Percentiles rank a stretch among this genome's conserved stretches.
These are phyloP conservation scores for Hydrotaea diabolus DNA, from an alignment of 2,888 invertebrate species.

Conservation along the genomic window DNA sequence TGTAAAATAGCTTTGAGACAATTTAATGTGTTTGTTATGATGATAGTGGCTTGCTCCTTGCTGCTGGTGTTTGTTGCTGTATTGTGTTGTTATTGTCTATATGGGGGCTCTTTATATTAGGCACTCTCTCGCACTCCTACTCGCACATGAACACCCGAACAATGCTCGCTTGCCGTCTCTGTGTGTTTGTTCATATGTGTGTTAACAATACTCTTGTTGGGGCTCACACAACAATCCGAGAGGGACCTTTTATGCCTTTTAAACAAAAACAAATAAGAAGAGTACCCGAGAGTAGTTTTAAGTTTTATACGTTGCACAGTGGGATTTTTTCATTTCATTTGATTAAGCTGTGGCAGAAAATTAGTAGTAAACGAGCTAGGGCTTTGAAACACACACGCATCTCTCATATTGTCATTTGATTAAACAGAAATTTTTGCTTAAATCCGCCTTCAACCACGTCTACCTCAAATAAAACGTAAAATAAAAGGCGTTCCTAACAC, in stretches of 20 bases:
- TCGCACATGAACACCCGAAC: neutral
- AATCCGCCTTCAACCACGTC: too few relatives aligned
- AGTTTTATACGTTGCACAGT: too few relatives aligned
- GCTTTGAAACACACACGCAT: too few relatives aligned
- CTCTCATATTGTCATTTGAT: too few relatives aligned
- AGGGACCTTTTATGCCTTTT: slow-evolving; percentile 9
- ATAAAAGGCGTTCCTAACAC: too few relatives aligned
- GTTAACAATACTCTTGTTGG: slow-evolving; percentile 52
- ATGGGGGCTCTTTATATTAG: slow-evolving; percentile 62
- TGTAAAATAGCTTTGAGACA: slow-evolving; percentile 62
- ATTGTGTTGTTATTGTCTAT: slow-evolving; percentile 50
- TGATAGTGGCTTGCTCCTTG: slow-evolving; percentile 53
- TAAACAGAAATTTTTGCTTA: too few relatives aligned
- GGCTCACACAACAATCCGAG: neutral
- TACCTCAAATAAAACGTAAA: too few relatives aligned
- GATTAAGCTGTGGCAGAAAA: too few relatives aligned
- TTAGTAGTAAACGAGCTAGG: too few relatives aligned
- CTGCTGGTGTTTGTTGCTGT: too few relatives aligned
- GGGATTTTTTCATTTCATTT: too few relatives aligned
- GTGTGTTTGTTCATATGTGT: slow-evolving; percentile 50
- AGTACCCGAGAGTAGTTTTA: neutral
- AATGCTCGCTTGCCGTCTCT: neutral
- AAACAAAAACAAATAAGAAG: neutral
- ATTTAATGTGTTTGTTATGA: slow-evolving; percentile 65
- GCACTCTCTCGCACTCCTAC: neutral